Percentiles rank a stretch among this genome's conserved stretches.
Conservation (phyloP, 2,797 vertebrate genomes). For the Urosaurus nigricauda region DNA sequence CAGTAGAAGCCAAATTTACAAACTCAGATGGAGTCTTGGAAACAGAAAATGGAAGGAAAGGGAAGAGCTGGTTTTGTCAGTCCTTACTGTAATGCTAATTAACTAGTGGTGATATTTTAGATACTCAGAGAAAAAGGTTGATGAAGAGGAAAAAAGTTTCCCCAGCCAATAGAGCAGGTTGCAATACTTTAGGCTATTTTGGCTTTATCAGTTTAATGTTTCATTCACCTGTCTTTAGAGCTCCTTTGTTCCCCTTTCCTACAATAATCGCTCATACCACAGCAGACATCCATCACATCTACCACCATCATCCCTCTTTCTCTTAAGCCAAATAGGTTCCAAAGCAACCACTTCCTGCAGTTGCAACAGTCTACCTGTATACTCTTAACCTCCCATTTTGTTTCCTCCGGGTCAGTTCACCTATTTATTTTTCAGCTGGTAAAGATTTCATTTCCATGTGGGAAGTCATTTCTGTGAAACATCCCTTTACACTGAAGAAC, state of each 20-base stretch:
- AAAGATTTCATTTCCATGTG: conserved; percentile 16
- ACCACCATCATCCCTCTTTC: not conserved
- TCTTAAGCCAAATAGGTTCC: not conserved
- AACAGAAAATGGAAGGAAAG: not conserved
- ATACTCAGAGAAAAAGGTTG: not conserved
- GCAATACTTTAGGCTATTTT: not conserved
- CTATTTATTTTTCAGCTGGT: conserved; percentile 12
- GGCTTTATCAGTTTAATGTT: not conserved
- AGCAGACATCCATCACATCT: not conserved
- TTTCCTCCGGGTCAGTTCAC: not conserved
- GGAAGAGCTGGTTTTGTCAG: not conserved
- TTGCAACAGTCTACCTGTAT: not conserved
- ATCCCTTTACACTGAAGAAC: not conserved
- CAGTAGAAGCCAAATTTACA: not conserved
- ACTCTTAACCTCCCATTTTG: not conserved
- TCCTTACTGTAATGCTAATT: not conserved
- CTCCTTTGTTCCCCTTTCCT: not conserved
- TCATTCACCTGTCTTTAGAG: not conserved
- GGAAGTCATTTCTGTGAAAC: conserved; percentile 12
- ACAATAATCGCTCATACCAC: not conserved
- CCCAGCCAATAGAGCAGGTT: not conserved
- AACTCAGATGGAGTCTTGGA: not conserved
- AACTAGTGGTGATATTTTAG: not conserved
- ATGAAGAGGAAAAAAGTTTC: not conserved
- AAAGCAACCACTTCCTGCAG: conserved; percentile 4